Evolutionary conservation across 2,888 invertebrate genomes (phyloP), one percentile per base, ranked within the genome.

Genomic region (Agrochola lota): DNA sequence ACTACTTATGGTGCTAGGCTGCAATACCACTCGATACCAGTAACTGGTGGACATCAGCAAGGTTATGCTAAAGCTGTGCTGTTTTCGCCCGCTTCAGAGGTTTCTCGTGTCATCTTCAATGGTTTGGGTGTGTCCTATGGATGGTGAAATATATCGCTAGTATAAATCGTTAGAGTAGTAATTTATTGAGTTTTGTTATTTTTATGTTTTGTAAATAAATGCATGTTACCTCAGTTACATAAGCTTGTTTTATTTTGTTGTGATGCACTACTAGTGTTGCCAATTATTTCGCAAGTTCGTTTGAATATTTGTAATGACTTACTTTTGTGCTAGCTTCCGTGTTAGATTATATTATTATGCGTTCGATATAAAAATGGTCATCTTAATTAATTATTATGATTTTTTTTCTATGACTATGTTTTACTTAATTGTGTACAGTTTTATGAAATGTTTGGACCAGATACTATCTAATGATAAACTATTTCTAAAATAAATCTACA

Each of bases 101-200:
- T 97, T 35, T 97, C 97, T 81, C 97, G 97, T 90, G 97, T 97
- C 85, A 95, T 95, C 85, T 98, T 97, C 93, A 96, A 96, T 75
- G 97, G 97, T 74, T 95, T 97, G 68, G 97, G 92, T 64, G 90
- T 91, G 5, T 87, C 84, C 67, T 93, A 94, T 80, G 92, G 90
- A 78, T 94, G 91, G 90, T 94, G 87, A 91, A 83, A 71, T 49
- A 30, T n/a, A 35, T 46, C 12, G 15, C 15, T 71, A 49, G 4
- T 57, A 3, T 68, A 68, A 63, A 35, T 46, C 5, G 4, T 64
- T 82, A 82, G 71, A 71, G 20, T 83, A 83, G 68, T 83, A 43
- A 83, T 74, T 82, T 83, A 82, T 82, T 82, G 30, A 46, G 52
- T 69, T 69, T 76, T 43, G 9, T 43, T 43, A 40, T 43, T 17